phyloP scores from a whole-genome alignment of 2,888 invertebrate genomes.

The Oegoconia quadripuncta region DNA sequence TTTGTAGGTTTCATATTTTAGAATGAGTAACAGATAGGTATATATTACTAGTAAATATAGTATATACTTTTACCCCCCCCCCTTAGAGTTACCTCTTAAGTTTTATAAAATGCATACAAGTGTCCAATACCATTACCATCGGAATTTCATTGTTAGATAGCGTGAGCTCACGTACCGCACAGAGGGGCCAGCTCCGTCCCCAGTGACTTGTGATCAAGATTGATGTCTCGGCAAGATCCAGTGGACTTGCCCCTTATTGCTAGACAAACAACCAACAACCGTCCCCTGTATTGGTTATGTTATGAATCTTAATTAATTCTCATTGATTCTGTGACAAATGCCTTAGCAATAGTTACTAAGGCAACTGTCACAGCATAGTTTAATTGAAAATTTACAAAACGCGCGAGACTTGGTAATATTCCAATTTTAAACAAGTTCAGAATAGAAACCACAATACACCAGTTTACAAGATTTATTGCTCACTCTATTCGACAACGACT shows the following conservation, averaged over 20 bases:
- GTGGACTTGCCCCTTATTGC: conserved; percentile 11
- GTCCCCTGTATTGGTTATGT: background rate
- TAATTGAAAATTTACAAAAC: too few species aligned
- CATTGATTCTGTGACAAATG: background rate
- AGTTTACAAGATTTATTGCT: too few species aligned
- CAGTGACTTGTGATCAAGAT: conserved; percentile 63
- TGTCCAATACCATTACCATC: conserved; percentile 38
- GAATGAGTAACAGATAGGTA: too few species aligned
- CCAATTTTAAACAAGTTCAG: too few species aligned
- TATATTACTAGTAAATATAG: too few species aligned
- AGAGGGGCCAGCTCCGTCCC: conserved; percentile 34
- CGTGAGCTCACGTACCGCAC: conserved; percentile 38
- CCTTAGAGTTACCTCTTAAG: background rate
- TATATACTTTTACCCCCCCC: too few species aligned
- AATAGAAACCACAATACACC: too few species aligned
- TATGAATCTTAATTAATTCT: background rate
- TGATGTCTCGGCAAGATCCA: conserved; percentile 49
- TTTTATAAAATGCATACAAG: conserved; percentile 2
- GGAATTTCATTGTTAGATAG: conserved; percentile 42
- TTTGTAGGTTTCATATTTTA: too few species aligned
- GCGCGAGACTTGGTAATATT: too few species aligned
- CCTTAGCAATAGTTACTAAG: too few species aligned
- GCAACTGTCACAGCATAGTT: too few species aligned
- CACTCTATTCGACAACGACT: too few species aligned
- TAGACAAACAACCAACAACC: conserved; percentile 3